Evolutionary conservation across 2,797 vertebrate genomes (phyloP), one percentile per base, ranked within the genome.

Genomic region (Sebastes elongatus): DNA sequence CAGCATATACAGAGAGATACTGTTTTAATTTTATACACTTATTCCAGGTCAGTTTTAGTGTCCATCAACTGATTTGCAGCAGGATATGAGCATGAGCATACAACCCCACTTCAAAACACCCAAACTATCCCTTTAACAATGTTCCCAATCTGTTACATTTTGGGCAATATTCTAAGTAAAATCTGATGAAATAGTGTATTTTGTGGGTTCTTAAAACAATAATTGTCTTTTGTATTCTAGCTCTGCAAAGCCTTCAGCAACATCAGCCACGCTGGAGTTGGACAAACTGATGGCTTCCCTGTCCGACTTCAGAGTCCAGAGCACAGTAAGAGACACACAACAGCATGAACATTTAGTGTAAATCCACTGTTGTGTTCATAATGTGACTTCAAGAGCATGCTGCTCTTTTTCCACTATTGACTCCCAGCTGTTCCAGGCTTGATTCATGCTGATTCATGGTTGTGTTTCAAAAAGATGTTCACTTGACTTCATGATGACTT

Each of bases 241-340:
- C 30, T 89, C 96, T 22, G 94, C 85, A 0, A 96, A 97, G 77
- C 94, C 96, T 4, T 97, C 96, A 0, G 97, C 97, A 20, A 97
- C 97, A 11, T 97, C 97, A 0, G 97, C 97, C 35, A 98, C 97
- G 20, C 88, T 97, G 89, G 97, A 98, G 90, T 81, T 98, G 91
- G 97, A 98, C 84, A 97, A 97, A 86, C 93, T 98, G 62, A 98
- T 98, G 97, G 97, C 97, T 0, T 98, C 97, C 0, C 95, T 98
- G 80, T 98, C 97, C 0, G 97, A 98, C 93, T 98, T 98, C 94
- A 96, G 96, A 52, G 97, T 98, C 71, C 97, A 97, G 92, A 97
- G 96, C 89, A 96, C 96, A 5, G 97, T 98, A 93, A 95, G 96
- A 85, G 32, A 71, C 56, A n/a, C 49, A 60, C 66, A 35, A 33